phyloP scores from a whole-genome alignment of 2,797 vertebrate genomes.

The Lindbergichthys nudifrons region DNA sequence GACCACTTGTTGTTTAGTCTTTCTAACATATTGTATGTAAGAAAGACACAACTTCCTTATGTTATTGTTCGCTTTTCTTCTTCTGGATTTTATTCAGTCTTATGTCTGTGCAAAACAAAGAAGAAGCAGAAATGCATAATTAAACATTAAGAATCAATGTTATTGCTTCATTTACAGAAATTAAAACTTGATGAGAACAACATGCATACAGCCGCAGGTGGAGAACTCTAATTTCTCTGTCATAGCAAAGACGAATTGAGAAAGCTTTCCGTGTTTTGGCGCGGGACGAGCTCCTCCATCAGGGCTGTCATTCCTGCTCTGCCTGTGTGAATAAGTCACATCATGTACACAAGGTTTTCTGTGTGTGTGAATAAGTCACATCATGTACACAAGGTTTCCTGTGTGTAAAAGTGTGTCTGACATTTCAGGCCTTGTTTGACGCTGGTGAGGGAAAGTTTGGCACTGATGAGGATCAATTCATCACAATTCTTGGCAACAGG shows the following conservation, averaged over 20 bases:
- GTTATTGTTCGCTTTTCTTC: no score
- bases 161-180: not conserved
- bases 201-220: not conserved
- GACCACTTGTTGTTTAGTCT: no score
- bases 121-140: slow-evolving; percentile 1
- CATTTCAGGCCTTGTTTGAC: slow-evolving; percentile 88
- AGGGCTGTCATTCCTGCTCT: slow-evolving; percentile 16
- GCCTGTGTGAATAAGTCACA: slow-evolving; percentile 15
- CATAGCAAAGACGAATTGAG: not conserved
- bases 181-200: not conserved
- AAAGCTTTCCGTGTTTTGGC: not conserved
- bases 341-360: slow-evolving; percentile 1
- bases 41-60: no score
- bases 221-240: not conserved
- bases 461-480: slow-evolving; percentile 95
- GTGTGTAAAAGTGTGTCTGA: slow-evolving; percentile 39
- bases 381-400: slow-evolving; percentile 1
- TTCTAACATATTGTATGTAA: no score
- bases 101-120: no score
- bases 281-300: slow-evolving; percentile 15
- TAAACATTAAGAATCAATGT: not conserved
- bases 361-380: slow-evolving; percentile 21
- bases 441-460: slow-evolving; percentile 94
- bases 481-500: slow-evolving; percentile 93
- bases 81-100: no score